These are phyloP conservation scores for Mamestra configurata DNA, from an alignment of 1,140 invertebrate genomes.

Conservation along the genomic window DNA sequence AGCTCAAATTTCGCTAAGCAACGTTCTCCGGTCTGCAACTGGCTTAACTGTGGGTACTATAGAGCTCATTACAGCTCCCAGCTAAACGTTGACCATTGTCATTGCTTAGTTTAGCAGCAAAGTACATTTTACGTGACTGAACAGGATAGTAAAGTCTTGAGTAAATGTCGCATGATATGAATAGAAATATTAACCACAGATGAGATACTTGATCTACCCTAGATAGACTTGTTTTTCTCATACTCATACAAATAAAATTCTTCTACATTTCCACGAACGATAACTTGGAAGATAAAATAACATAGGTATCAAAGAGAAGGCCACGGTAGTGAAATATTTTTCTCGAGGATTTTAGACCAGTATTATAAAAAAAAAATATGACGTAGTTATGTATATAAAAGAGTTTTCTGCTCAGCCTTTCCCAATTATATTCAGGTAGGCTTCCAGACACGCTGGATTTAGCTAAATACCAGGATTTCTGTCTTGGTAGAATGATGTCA, in stretches of 20 bases:
- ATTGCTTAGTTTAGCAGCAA: conserved; percentile 18
- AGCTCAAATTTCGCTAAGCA: too few relatives aligned
- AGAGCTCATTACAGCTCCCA: background rate
- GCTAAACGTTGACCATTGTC: conserved; percentile 6
- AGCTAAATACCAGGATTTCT: too few relatives aligned
- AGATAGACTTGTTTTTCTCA: background rate
- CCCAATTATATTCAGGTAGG: too few relatives aligned
- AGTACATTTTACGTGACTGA: background rate
- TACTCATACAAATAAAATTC: background rate
- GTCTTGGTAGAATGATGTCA: too few relatives aligned
- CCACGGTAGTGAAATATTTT: background rate
- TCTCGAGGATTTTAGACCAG: background rate
- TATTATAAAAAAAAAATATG: too few relatives aligned
- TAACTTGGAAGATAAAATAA: background rate
- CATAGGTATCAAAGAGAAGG: background rate
- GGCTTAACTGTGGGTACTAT: background rate
- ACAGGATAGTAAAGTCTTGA: background rate
- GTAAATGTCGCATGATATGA: too few relatives aligned
- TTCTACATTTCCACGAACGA: background rate
- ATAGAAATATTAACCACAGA: too few relatives aligned
- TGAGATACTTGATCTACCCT: too few relatives aligned
- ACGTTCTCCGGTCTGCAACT: too few relatives aligned
- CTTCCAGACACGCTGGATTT: too few relatives aligned
- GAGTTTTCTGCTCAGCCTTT: too few relatives aligned
- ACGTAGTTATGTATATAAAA: too few relatives aligned